Evolutionary conservation across 2,888 invertebrate genomes (phyloP).

Genomic region (Drosophila austrosaltans): DNA sequence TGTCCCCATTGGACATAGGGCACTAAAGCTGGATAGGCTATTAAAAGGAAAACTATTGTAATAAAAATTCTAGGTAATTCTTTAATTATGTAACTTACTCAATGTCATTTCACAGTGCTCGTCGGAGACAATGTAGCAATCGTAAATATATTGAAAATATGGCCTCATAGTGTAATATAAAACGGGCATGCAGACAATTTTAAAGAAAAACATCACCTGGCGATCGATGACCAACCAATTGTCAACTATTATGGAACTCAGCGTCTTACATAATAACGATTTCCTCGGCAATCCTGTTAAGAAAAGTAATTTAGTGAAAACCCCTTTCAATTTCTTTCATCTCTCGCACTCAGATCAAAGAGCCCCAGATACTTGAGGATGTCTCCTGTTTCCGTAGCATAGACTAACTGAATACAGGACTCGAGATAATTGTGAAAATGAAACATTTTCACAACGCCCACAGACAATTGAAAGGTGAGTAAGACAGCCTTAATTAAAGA

Average conservation of each 20-base stretch:
- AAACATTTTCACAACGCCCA: slow-evolving; percentile 65
- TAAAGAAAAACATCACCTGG: slow-evolving; percentile 70
- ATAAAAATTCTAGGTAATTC: background rate
- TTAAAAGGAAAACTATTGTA: background rate
- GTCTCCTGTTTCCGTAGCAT: slow-evolving; percentile 50
- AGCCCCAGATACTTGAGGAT: slow-evolving; percentile 54
- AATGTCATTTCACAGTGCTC: slow-evolving; percentile 63
- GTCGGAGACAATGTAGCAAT: slow-evolving; percentile 50
- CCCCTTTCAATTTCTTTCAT: background rate
- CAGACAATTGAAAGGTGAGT: slow-evolving; percentile 58
- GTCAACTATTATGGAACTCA: slow-evolving; percentile 46
- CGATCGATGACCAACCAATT: slow-evolving; percentile 59
- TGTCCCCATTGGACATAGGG: slow-evolving; percentile 55
- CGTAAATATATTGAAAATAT: slow-evolving; percentile 66
- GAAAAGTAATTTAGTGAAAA: background rate
- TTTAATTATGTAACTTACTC: slow-evolving; percentile 38
- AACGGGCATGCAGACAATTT: slow-evolving; percentile 65
- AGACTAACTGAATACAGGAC: slow-evolving; percentile 40
- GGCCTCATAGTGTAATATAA: slow-evolving; percentile 58
- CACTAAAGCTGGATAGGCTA: slow-evolving; percentile 65
- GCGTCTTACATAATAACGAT: slow-evolving; percentile 25
- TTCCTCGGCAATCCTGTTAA: slow-evolving; percentile 48
- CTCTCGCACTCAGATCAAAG: slow-evolving; percentile 57
- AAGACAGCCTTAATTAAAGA: slow-evolving; percentile 51
- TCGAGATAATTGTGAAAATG: slow-evolving; percentile 45